Base-by-base conservation (phyloP, 23 tunicate genomes). In the Halocynthia aurantium region DNA sequence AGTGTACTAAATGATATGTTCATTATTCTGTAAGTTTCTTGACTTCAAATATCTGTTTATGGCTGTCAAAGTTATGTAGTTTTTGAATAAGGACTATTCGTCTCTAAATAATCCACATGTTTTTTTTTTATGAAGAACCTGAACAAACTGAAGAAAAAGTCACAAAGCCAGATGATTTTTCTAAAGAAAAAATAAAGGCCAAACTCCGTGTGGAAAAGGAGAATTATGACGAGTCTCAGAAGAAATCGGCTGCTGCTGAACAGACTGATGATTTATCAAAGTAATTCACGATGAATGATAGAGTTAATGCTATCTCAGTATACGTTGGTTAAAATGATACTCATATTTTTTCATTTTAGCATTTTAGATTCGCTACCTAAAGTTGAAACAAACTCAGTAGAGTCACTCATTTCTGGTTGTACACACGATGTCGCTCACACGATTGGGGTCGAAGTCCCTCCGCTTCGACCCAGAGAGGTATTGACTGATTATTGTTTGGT, bases 351-450 rank as follows among this genome's bases (percentile, higher is more conserved):
- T 62, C 12, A 13, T 72, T 61, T 7, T 82, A 85, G 90, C 67
- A 19, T 91, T 7, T 44, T 91, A 12, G 91, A 91, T 13, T 70
- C 97, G 6, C 58, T 91, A 13, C 97, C 97, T 18, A 85, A 85
- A 73, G 81, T 91, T 17, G 84, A 85, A 66, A 91, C 97, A 6
- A 73, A 77, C 22, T 81, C 90, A 54, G 56, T 92, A 83, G 85
- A 87, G 12, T 79, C 97, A 11, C 52, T 91, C 50, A 83, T 86
- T n/a, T 57, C 84, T 61, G 93, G 93, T 9, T 92, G 98, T 58
- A 78, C 92, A 8, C 98, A 92, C 75, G 98, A 92, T 75, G 93
- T 86, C 8, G 92, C 93, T 17, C 83, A 51, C 62, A 52, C 49
- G 6, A 64, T 68, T 49, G 88, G 93, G 7, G 18, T 75, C 8